A percentile compares a stretch with the other conserved stretches of the same genome.
These are phyloP conservation scores for Drosophila prostipennis DNA, from an alignment of 2,888 invertebrate genomes.

Conservation along the genomic window DNA sequence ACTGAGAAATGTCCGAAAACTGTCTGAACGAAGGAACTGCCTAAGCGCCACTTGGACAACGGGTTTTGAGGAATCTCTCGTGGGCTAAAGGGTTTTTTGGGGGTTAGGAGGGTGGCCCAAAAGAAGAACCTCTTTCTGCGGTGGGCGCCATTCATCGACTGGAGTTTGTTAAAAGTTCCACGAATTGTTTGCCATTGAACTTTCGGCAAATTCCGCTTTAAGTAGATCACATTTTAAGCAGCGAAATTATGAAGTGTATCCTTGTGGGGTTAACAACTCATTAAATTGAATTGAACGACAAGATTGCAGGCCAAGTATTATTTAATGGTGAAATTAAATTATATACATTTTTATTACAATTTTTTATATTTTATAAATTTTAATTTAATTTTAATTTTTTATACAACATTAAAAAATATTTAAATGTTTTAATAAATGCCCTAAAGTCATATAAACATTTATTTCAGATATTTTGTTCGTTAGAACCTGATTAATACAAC, in stretches of 20 bases:
- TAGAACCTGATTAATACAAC: background rate
- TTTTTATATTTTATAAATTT: too few species aligned
- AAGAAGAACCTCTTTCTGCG: background rate
- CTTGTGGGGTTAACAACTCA: background rate
- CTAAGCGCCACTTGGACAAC: conserved; percentile 78
- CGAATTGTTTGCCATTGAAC: conserved; percentile 47
- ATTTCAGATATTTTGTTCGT: background rate
- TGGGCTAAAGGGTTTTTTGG: background rate
- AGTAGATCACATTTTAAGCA: conserved; percentile 37
- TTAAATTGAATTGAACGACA: background rate
- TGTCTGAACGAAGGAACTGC: conserved; percentile 45
- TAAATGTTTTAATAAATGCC: too few species aligned
- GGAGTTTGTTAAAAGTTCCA: conserved; percentile 6
- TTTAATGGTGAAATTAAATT: too few species aligned
- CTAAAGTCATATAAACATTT: too few species aligned
- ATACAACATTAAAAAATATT: too few species aligned
- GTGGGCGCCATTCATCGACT: conserved; percentile 45
- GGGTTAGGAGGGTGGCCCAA: background rate
- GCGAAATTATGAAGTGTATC: conserved; percentile 1
- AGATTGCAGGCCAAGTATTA: background rate
- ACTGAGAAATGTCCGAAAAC: conserved; percentile 66
- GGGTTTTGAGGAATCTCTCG: conserved; percentile 48
- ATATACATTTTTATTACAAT: too few species aligned
- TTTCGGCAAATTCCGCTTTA: conserved; percentile 34
- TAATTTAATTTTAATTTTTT: too few species aligned